Evolutionary conservation across 2,888 invertebrate genomes (phyloP), one percentile per base, ranked within the genome.

Genomic region (Phaonia tiefii): DNA sequence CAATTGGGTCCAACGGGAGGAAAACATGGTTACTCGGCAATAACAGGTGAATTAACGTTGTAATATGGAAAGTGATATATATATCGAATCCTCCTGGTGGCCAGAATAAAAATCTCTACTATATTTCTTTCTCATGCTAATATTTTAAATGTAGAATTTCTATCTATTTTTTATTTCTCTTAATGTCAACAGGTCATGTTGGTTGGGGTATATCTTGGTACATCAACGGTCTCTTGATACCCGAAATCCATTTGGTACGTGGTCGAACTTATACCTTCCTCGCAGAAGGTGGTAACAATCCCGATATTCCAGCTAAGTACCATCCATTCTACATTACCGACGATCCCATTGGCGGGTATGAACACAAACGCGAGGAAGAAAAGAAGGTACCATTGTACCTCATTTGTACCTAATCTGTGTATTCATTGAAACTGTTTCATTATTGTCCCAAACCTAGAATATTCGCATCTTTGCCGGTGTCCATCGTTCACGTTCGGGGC

Each of bases 131-230:
- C n/a, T 10, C 22, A 7, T 60, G 7, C 5, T 54, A 25, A 17
- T n/a, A 39, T 60, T 37, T 54, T 39, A 31, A 65, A 25, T 15
- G 20, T 5, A 26, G 1, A 42, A 13, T 86, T 71, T 26, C 13
- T 7, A 37, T 25, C 49, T 66, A n/a, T 58, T 56, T 44, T 46
- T 13, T 85, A 84, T 65, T 56, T 25, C 37, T 25, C 2, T 37
- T 8, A 8, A 31, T 31, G 8, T 44, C 3, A 54, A 37, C 85
- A 97, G 97, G 97, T 83, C 96, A 97, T 90, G 97, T 97, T 17
- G 97, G 97, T 42, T 97, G 97, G 97, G 97, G 98, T 31, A 95
- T 97, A 82, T 95, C 96, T 0, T 98, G 97, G 97, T 98, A 97
- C 92, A 96, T 98, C 88, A 98, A 98, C 90, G 98, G 98, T 0